Conservation (phyloP, 2,888 invertebrate species). For the Halocaridina rubra region DNA sequence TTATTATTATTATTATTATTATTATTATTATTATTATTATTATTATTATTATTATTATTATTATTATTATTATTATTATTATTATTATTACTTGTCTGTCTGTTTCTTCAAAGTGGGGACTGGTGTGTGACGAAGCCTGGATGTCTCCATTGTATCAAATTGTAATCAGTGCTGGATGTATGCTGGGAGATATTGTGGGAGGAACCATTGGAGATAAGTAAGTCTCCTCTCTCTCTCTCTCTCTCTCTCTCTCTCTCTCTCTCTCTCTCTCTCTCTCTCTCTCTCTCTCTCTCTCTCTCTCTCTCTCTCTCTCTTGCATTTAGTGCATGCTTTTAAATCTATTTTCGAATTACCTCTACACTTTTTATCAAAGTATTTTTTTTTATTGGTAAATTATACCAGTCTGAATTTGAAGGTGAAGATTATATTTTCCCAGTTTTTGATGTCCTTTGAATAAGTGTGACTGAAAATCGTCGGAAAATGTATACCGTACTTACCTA, state of each 20-base stretch:
- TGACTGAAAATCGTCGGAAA: too few relatives aligned
- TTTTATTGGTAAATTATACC: too few relatives aligned
- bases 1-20: background rate
- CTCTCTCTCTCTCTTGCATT: background rate
- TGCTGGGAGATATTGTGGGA: background rate
- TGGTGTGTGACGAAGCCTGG: background rate
- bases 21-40: background rate
- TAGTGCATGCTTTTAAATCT: too few relatives aligned
- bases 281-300: slow-evolving; percentile 7
- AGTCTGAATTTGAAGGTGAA: too few relatives aligned
- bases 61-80: background rate
- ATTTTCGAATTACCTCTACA: too few relatives aligned
- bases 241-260: background rate
- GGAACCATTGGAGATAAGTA: background rate
- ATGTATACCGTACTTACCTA: too few relatives aligned
- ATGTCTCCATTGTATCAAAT: background rate
- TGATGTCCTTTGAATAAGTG: too few relatives aligned
- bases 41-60: background rate
- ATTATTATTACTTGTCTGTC: too few relatives aligned
- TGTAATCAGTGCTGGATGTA: background rate
- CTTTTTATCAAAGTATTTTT: too few relatives aligned
- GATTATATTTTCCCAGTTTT: too few relatives aligned
- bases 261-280: background rate
- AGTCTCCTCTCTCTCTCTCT: background rate
- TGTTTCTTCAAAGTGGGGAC: background rate